These are phyloP conservation scores for Lytechinus pictus DNA, from an alignment of 35 echinoderm and acorn worm genomes.

Conservation along the genomic window DNA sequence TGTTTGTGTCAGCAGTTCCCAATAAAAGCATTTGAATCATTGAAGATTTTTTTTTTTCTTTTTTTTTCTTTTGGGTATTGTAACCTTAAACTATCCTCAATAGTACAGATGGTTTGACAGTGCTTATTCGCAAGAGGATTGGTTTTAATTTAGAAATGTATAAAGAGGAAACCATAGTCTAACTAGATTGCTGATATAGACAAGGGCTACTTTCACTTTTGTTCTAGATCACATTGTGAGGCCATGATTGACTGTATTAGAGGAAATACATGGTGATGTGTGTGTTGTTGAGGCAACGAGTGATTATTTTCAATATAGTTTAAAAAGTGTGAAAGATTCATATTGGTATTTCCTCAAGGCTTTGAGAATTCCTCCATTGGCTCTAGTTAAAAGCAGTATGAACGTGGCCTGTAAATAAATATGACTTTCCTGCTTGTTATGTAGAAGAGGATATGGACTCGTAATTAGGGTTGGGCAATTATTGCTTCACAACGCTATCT, in stretches of 20 bases:
- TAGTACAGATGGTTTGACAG: background rate
- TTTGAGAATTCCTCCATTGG: background rate
- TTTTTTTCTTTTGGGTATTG: background rate
- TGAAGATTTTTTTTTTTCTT: background rate
- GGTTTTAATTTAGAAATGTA: background rate
- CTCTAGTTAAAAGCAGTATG: background rate
- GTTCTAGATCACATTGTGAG: background rate
- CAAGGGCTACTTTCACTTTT: constrained; percentile 2
- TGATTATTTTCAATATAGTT: background rate
- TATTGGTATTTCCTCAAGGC: background rate
- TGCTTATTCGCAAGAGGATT: background rate
- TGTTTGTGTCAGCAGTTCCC: background rate
- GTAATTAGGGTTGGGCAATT: background rate
- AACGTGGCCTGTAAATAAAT: background rate
- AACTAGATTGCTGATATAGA: background rate
- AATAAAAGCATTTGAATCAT: background rate
- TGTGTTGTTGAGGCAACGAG: background rate
- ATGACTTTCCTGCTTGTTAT: background rate
- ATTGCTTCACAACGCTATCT: background rate
- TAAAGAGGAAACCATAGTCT: background rate
- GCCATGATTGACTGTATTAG: background rate
- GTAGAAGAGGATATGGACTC: background rate
- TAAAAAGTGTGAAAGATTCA: background rate
- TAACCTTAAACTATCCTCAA: background rate
- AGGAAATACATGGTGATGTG: background rate